phyloP scores from a whole-genome alignment of 2,888 invertebrate genomes.

The Tachina fera region DNA sequence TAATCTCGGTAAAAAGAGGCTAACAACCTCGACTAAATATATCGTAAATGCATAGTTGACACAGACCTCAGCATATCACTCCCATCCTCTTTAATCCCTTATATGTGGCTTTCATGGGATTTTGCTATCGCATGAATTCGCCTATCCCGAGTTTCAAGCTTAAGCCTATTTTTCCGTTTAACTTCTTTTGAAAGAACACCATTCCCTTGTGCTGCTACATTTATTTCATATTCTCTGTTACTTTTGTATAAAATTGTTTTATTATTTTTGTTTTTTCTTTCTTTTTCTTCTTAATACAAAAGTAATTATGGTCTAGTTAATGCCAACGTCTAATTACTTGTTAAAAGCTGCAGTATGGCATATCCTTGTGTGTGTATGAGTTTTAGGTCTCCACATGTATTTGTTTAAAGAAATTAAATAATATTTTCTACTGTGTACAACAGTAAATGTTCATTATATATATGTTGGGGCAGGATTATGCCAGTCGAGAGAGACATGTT shows the following conservation, averaged over 20 bases:
- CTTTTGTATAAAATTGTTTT: constrained; percentile 2
- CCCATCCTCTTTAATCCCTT: no score
- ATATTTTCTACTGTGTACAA: constrained; percentile 28
- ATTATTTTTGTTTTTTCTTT: background rate
- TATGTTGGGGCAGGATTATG: constrained; percentile 22
- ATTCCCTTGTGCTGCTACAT: background rate
- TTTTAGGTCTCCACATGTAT: constrained; percentile 25
- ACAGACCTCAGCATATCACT: no score
- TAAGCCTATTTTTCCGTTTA: background rate
- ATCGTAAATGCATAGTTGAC: no score
- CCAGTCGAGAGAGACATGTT: constrained; percentile 30
- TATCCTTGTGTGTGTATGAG: background rate
- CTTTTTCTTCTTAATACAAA: constrained; percentile 27
- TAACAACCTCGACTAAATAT: no score
- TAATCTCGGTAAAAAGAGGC: no score
- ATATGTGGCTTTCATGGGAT: no score
- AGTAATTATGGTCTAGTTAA: constrained; percentile 65
- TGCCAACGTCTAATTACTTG: constrained; percentile 55
- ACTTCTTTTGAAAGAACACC: background rate
- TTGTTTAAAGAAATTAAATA: constrained; percentile 38
- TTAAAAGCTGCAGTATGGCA: constrained; percentile 17
- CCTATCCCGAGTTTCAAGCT: background rate
- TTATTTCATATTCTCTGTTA: constrained; percentile 25
- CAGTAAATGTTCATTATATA: constrained; percentile 37
- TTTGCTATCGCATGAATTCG: background rate